phyloP scores from a whole-genome alignment of 2,888 invertebrate species.

The Cyclophora albipunctata region DNA sequence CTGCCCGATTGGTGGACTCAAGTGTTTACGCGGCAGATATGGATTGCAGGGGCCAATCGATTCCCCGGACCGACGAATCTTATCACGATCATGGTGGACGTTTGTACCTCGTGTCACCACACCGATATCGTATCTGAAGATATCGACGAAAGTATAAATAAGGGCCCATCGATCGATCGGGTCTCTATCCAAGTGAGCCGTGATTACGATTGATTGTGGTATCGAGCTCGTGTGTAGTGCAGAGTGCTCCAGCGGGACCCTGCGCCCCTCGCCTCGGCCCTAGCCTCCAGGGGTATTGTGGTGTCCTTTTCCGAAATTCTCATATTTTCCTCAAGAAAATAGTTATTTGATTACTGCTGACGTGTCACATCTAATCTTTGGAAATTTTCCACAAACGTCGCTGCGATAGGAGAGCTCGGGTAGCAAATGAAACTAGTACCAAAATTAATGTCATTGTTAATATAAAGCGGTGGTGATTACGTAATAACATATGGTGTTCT shows the following conservation, averaged over 20 bases:
- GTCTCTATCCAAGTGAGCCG: slow-evolving; percentile 67
- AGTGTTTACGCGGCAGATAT: slow-evolving; percentile 69
- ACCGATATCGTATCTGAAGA: slow-evolving; percentile 70
- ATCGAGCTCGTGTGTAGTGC: slow-evolving; percentile 25
- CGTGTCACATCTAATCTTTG: slow-evolving; percentile 3
- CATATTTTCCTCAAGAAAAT: not conserved
- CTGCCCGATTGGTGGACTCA: slow-evolving; percentile 62
- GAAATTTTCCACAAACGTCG: slow-evolving; percentile 1
- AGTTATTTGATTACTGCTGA: slow-evolving; percentile 1
- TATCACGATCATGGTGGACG: slow-evolving; percentile 71
- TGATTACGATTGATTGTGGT: slow-evolving; percentile 54
- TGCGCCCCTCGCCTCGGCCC: slow-evolving; percentile 10
- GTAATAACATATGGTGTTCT: slow-evolving; percentile 60
- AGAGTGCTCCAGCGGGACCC: slow-evolving; percentile 21
- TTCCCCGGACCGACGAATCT: slow-evolving; percentile 59
- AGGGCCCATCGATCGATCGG: slow-evolving; percentile 73
- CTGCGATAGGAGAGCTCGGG: too few species aligned
- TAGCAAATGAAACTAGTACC: not conserved
- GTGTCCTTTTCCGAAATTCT: not conserved
- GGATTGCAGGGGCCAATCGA: slow-evolving; percentile 63
- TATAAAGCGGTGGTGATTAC: slow-evolving; percentile 43
- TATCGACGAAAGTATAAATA: slow-evolving; percentile 74
- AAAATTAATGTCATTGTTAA: slow-evolving; percentile 35
- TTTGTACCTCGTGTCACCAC: slow-evolving; percentile 60
- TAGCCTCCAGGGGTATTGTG: not conserved